Evolutionary conservation across 1,140 invertebrate species (phyloP), one percentile per base, ranked within the genome.

Genomic region (Apolygus lucorum): DNA sequence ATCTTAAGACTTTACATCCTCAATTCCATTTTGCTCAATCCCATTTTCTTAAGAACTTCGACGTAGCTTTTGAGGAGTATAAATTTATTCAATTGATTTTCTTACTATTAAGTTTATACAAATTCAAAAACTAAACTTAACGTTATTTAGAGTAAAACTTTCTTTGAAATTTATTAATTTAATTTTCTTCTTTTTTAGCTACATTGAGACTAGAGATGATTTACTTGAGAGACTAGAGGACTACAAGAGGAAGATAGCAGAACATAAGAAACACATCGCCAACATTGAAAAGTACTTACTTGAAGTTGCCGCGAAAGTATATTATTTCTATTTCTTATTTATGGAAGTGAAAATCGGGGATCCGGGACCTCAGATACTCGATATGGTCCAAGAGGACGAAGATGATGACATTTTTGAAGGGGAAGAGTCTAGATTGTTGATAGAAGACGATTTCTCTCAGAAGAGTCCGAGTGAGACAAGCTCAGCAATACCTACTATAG

Each of bases 361-460:
- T 66, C 64, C 64, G 13, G 64, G 64, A 1, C 28, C 28, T 28
- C n/a, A 26, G n/a, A 66, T n/a, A 34, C 29, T 66, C 28, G 64
- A 66, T 11, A 21, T 29, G 28, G 29, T 66, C 22, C 54, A 59
- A 21, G 64, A 34, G 64, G 64, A 66, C n/a, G 64, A 66, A 25
- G 64, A 66, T 26, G 64, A 66, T 25, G 64, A 66, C 29, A 66
- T 66, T 34, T 66, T 66, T 66, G 64, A 66, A 29, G 64, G 54
- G 22, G 54, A 59, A 59, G 54, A 59, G 54, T 59, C 54, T 8
- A 11, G 54, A 24, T 59, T 59, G 22, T 21, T 59, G 4, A 59
- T 59, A 11, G 11, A 59, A 13, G 54, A 59, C 22, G 22, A 59
- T 59, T 59, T 59, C 22, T 59, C 54, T 11, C 13, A 59, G 22